Evolutionary conservation across 2,888 invertebrate species (phyloP).

Genomic region (Melangyna quadrimaculata): DNA sequence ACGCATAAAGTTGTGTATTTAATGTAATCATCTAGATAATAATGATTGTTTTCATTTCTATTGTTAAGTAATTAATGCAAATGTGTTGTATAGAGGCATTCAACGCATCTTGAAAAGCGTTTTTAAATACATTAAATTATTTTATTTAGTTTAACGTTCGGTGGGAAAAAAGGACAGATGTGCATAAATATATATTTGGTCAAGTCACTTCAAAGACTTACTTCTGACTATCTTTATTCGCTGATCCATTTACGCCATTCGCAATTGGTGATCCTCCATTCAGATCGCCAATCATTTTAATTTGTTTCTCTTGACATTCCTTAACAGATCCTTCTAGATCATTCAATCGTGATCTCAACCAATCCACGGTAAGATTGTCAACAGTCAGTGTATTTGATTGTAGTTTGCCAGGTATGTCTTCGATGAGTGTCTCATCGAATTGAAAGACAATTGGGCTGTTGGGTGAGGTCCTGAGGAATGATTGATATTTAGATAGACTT

Average conservation of each 20-base stretch:
- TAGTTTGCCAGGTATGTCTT: constrained; percentile 93
- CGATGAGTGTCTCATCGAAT: constrained; percentile 93
- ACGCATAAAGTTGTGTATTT: too few species aligned
- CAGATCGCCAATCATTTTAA: constrained; percentile 82
- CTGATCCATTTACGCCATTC: constrained; percentile 83
- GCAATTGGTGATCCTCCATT: constrained; percentile 80
- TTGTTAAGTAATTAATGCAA: too few species aligned
- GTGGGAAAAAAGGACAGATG: background rate
- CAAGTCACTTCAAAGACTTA: too few species aligned
- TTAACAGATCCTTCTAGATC: constrained; percentile 90
- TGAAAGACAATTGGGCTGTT: constrained; percentile 89
- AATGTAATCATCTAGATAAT: too few species aligned
- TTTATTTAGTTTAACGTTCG: background rate
- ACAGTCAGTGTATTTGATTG: constrained; percentile 94
- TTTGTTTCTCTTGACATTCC: constrained; percentile 88
- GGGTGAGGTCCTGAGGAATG: constrained; percentile 87
- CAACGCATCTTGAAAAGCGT: too few species aligned
- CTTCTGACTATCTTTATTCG: constrained; percentile 80
- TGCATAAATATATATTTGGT: too few species aligned
- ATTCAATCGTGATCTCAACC: constrained; percentile 89
- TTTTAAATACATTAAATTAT: too few species aligned
- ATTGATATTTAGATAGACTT: constrained; percentile 69
- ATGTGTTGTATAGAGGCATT: too few species aligned
- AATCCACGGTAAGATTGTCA: constrained; percentile 95
- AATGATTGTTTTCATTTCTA: too few species aligned